Percentiles rank a stretch among this genome's conserved stretches.
Conservation (phyloP, 2,113 vertebrate species). For the Manacus vitellinus region DNA sequence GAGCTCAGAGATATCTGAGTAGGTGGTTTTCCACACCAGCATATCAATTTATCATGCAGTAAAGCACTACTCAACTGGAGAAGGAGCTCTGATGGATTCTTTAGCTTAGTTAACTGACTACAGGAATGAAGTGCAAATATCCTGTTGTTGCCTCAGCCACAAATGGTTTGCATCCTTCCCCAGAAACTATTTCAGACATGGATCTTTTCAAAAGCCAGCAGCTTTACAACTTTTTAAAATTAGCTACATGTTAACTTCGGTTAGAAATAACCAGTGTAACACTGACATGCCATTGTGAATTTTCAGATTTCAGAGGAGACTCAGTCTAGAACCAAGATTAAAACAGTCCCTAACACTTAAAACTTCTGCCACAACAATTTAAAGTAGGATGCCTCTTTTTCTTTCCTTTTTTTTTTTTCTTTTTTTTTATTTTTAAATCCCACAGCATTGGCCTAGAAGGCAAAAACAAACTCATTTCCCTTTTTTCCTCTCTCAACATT, state of each 20-base stretch:
- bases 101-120: not conserved
- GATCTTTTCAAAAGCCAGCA: not conserved
- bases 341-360: not conserved
- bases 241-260: not conserved
- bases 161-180: not conserved
- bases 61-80: not conserved
- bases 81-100: not conserved
- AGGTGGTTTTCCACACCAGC: not conserved
- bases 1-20: not conserved
- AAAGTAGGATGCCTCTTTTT: not conserved
- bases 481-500: not conserved
- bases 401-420: not conserved
- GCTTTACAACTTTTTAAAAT: not conserved
- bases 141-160: not conserved
- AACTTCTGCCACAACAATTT: not conserved
- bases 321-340: not conserved
- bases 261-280: not conserved
- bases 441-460: not conserved
- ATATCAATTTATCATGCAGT: not conserved
- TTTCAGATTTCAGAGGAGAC: not conserved
- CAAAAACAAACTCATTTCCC: not conserved
- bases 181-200: not conserved
- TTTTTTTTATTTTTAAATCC: not conserved
- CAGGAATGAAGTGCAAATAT: not conserved
- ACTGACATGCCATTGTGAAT: not conserved